These are phyloP conservation scores for Heteronetta atricapilla DNA, from an alignment of 2,113 vertebrate species.

Conservation along the genomic window DNA sequence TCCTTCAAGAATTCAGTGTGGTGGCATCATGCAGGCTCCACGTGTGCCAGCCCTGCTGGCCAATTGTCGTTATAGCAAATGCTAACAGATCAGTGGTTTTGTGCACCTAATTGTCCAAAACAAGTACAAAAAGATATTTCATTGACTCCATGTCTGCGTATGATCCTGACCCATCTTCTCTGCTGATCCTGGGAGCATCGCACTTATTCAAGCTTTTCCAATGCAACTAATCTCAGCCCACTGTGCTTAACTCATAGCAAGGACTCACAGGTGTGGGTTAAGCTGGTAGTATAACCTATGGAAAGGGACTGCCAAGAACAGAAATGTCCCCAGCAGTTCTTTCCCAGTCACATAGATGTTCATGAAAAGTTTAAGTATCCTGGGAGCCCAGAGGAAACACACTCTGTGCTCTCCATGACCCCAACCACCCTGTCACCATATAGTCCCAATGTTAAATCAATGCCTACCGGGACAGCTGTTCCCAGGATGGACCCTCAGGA, in stretches of 20 bases:
- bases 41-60: not conserved
- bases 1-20: not conserved
- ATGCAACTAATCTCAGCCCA: not conserved
- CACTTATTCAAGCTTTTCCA: fast-evolving
- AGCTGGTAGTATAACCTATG: not conserved
- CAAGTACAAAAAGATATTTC: not conserved
- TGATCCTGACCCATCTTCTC: not conserved
- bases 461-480: not conserved
- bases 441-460: not conserved
- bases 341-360: not conserved
- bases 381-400: not conserved
- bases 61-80: fast-evolving
- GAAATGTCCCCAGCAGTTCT: not conserved
- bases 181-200: not conserved
- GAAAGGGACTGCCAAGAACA: not conserved
- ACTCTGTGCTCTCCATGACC: fast-evolving
- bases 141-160: not conserved
- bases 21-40: not conserved
- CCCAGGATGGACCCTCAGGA: not conserved
- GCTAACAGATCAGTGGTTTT: not conserved
- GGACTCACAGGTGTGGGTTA: not conserved
- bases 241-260: not conserved
- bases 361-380: not conserved
- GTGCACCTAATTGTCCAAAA: not conserved
- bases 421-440: not conserved